phyloP scores from a whole-genome alignment of 2,888 invertebrate species.

The Blastobasis lacticolella region DNA sequence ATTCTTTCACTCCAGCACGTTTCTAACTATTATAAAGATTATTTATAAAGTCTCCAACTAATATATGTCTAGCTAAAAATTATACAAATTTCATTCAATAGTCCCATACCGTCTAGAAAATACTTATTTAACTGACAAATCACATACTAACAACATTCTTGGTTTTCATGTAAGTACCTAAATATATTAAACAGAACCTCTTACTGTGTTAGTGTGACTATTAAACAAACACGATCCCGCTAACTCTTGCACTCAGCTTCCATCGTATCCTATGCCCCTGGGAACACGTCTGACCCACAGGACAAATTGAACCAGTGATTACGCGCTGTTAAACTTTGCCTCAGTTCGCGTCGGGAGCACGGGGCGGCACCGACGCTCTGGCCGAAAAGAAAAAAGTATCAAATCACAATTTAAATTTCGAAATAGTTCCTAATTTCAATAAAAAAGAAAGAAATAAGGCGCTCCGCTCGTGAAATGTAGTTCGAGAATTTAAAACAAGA shows the following conservation, averaged over 20 bases:
- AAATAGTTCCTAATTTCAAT: conserved; percentile 9
- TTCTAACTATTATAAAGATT: no score
- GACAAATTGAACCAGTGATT: conserved; percentile 65
- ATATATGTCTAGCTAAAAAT: no score
- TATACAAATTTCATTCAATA: no score
- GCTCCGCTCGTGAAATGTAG: not conserved
- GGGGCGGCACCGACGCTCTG: conserved; percentile 34
- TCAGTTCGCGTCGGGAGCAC: conserved; percentile 54
- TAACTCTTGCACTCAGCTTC: conserved; percentile 36
- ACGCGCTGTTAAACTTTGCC: conserved; percentile 55
- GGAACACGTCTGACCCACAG: conserved; percentile 52
- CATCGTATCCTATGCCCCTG: conserved; percentile 42
- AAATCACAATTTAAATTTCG: not conserved
- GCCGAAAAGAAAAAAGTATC: conserved; percentile 12
- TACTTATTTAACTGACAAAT: no score
- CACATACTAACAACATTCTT: no score
- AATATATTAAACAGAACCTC: no score
- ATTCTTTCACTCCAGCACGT: no score
- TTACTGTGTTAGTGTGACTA: no score
- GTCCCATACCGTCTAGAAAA: no score
- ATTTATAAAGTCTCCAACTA: no score
- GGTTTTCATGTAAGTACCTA: no score
- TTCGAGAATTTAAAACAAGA: not conserved
- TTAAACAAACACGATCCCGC: conserved; percentile 4
- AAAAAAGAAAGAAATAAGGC: conserved; percentile 10